phyloP scores from a whole-genome alignment of 1,140 invertebrate genomes.

The Araneus ventricosus region DNA sequence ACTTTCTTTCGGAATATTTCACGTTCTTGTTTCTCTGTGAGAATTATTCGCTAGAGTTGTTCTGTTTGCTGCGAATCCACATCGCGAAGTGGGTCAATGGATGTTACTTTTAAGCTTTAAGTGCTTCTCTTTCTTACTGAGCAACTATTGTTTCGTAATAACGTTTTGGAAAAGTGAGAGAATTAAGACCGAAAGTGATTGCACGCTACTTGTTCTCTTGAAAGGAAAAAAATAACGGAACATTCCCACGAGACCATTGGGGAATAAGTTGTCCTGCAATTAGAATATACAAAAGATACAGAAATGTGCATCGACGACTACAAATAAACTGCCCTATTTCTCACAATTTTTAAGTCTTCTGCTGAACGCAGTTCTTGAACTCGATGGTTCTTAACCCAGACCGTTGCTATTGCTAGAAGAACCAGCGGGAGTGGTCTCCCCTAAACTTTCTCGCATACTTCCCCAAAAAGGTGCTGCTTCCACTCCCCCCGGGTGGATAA shows the following conservation, averaged over 20 bases:
- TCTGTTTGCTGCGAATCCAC: neutral
- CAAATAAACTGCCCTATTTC: too few species aligned
- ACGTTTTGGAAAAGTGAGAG: neutral
- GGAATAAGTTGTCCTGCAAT: too few species aligned
- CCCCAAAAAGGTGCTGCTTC: too few species aligned
- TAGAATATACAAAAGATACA: too few species aligned
- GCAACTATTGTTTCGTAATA: slow-evolving; percentile 1
- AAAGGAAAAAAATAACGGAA: neutral
- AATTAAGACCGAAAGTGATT: slow-evolving; percentile 27
- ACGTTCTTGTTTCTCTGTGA: neutral
- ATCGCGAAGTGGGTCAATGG: neutral
- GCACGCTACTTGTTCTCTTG: neutral
- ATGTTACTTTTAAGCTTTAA: slow-evolving; percentile 24
- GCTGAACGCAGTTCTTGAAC: too few species aligned
- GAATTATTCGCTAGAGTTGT: slow-evolving; percentile 21
- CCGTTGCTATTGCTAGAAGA: too few species aligned
- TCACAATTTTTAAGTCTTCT: too few species aligned
- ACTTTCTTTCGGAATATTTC: neutral
- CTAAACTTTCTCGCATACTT: too few species aligned
- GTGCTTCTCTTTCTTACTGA: neutral
- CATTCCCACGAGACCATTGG: neutral
- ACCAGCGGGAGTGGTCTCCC: too few species aligned
- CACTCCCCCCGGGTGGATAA: too few species aligned
- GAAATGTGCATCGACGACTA: too few species aligned
- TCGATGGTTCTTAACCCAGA: too few species aligned